Evolutionary conservation across 2,113 vertebrate genomes (phyloP).

Genomic region (Sakesphorus luctuosus): DNA sequence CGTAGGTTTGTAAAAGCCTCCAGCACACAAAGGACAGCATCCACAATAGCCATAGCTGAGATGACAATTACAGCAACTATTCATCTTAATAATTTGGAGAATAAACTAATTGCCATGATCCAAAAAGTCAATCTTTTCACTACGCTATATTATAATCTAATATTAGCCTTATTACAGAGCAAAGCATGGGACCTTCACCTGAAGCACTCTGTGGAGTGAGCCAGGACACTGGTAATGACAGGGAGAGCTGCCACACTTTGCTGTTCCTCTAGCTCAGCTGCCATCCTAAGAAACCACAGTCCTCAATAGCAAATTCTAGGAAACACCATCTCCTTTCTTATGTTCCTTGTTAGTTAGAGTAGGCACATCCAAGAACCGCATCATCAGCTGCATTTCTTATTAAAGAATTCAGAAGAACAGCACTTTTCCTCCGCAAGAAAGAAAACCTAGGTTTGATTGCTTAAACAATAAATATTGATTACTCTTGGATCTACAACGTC

Average conservation of each 20-base stretch:
- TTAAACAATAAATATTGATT: neutral
- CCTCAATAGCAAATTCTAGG: rapidly evolving
- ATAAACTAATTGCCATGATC: neutral
- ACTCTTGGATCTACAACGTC: neutral
- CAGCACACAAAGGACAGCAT: neutral
- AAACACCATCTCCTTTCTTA: neutral
- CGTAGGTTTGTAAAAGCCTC: neutral
- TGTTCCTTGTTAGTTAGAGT: neutral
- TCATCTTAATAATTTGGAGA: neutral
- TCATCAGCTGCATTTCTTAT: neutral
- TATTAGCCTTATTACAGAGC: neutral
- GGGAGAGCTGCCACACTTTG: neutral
- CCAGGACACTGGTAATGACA: neutral
- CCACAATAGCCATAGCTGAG: neutral
- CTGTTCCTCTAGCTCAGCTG: neutral
- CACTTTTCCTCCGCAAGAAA: neutral
- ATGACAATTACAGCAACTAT: neutral
- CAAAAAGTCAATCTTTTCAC: neutral
- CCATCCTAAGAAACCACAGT: neutral
- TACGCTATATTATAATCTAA: neutral
- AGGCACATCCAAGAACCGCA: neutral
- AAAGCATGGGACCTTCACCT: neutral
- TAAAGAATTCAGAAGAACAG: neutral
- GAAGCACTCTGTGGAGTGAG: neutral
- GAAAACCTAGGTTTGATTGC: neutral